Evolutionary conservation across 23 tunicate species (phyloP).

Genomic region (Styela clava): DNA sequence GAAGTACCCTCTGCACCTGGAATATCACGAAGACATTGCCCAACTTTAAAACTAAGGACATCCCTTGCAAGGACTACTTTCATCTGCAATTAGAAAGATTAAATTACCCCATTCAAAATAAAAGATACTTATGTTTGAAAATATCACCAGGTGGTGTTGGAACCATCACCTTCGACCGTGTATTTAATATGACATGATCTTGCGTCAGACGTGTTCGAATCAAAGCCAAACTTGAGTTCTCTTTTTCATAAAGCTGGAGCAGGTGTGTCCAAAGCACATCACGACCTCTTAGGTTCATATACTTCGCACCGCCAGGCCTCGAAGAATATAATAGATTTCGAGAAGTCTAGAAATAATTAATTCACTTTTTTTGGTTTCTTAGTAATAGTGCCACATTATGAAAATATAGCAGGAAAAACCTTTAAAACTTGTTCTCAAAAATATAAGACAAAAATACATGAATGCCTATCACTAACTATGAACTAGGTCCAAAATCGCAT

Average conservation of each 20-base stretch:
- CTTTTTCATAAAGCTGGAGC: slow-evolving; percentile 19
- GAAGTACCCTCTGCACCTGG: background rate
- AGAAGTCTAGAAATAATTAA: slow-evolving; percentile 28
- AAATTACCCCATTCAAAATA: too few relatives aligned
- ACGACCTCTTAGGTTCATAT: background rate
- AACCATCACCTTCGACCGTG: slow-evolving; percentile 1
- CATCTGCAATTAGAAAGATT: slow-evolving; percentile 9
- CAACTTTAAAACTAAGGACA: slow-evolving; percentile 23
- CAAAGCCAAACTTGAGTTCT: background rate
- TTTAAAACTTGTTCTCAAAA: too few relatives aligned
- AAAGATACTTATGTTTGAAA: too few relatives aligned
- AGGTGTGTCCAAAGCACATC: slow-evolving; percentile 20
- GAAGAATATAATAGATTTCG: slow-evolving; percentile 22
- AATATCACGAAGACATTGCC: slow-evolving; percentile 4
- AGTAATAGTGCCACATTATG: too few relatives aligned
- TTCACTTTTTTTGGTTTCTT: too few relatives aligned
- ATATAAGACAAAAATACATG: too few relatives aligned
- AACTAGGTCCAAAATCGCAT: too few relatives aligned
- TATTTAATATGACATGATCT: background rate
- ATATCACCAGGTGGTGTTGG: too few relatives aligned
- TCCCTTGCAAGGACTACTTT: slow-evolving; percentile 33
- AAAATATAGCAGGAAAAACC: slow-evolving; percentile 6
- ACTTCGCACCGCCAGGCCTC: too few relatives aligned
- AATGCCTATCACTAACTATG: too few relatives aligned
- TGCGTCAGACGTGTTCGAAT: background rate